Evolutionary conservation across 2,888 invertebrate species (phyloP), one percentile per base, ranked within the genome.

Genomic region (Epirrhoe tristata): DNA sequence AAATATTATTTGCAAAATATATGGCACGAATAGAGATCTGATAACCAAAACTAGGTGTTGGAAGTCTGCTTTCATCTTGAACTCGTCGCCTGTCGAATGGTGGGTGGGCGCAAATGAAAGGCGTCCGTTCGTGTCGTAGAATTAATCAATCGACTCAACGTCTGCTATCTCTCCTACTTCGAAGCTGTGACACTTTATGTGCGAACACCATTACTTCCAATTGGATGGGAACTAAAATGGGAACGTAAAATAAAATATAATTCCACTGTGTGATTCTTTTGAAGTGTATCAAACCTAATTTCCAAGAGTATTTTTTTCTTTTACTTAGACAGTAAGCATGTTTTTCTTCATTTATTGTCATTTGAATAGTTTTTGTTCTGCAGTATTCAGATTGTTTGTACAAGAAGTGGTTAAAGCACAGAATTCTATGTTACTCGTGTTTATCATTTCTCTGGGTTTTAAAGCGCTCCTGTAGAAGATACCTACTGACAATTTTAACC

Each of bases 61-160:
- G 7, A 48, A 43, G 7, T 43, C 36, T 36, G 46, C 34, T 58
- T 66, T 58, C 43, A 32, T 53, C n/a, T 46, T 54, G 7, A 52
- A 50, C 53, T 12, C 34, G 7, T 24, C 0, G 52, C 53, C 31
- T 58, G 16, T 63, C 46, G 61, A 66, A 55, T 59, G 59, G 54
- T 52, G 56, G 39, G 39, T 43, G 36, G 57, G 14, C 34, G 46
- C 60, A 66, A 63, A 70, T 67, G 58, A 64, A 67, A 67, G 63
- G 63, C 64, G 58, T 61, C 58, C 61, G 64, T 52, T 62, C 84
- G 81, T 85, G 87, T 80, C 81, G 77, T 76, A 75, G 86, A 86
- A 88, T 87, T 87, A 88, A 89, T 89, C 84, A 86, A 70, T 73
- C 69, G 65, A 63, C 66, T 66, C 67, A 65, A 54, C 66, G 68